Base-by-base conservation (phyloP, 2,113 vertebrate genomes). In the Tenebrosternarchus preto region DNA sequence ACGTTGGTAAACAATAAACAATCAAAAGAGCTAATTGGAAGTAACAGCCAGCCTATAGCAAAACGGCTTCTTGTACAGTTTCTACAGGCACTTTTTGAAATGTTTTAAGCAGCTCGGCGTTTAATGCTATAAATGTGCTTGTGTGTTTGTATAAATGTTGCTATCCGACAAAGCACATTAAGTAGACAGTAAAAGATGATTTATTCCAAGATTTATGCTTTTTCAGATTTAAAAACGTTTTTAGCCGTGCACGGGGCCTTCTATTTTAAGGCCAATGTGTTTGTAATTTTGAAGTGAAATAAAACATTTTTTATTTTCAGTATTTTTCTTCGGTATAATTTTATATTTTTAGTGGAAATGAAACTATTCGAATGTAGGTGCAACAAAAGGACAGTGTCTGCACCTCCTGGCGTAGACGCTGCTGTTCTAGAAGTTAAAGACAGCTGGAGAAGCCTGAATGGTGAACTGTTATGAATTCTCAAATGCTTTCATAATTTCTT, bases 401-500 rank as follows among this genome's bases (percentile, higher is more conserved):
- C n/a, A 39, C 9, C 64, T 68, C 31, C 31, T 19, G 31, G 64
- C 15, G 17, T 33, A 68, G 31, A 68, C n/a, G 9, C 39, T 68
- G n/a, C 19, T 36, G 20, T 39, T 68, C 17, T 64, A 17, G 4
- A 64, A 64, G 15, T 27, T 17, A 16, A 4, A 22, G 53, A 59
- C 15, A 72, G 15, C 27, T 25, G 56, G 24, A n/a, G 56, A 78
- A 56, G n/a, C 31, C 17, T 33, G 67, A 16, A 16, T 39, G 46
- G 68, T 6, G 4, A 53, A 72, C 8, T 25, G 73, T 33, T 33
- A 66, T 78, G 25, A 68, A 53, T 80, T 73, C 24, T 56, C 33
- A 36, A 67, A 77, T 33, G 29, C n/a, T 36, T 67, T 27, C 24
- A 7, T 55, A 31, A 20, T 66, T 53, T 29, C 17, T 8, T 11